These are phyloP conservation scores for Ptychochromis oligacanthus DNA, from an alignment of 2,113 vertebrate species.

Conservation along the genomic window DNA sequence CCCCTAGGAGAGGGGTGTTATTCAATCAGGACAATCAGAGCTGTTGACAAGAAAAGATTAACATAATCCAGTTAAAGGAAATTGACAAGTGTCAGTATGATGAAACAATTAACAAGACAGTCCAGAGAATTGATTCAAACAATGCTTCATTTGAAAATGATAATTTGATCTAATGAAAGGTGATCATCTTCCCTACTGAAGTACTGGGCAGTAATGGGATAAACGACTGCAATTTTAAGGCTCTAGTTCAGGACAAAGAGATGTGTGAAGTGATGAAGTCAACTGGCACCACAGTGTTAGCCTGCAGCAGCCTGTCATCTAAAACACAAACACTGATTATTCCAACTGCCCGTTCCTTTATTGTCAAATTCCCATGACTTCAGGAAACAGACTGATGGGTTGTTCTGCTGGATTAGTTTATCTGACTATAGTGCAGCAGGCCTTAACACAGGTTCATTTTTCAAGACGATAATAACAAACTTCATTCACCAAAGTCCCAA, in stretches of 20 bases:
- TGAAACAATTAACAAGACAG: slow-evolving; percentile 40
- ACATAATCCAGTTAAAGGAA: slow-evolving; percentile 11
- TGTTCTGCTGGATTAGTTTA: not conserved
- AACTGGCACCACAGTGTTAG: not conserved
- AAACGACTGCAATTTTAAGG: not conserved
- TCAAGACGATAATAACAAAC: not conserved
- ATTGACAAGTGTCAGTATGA: slow-evolving; percentile 38
- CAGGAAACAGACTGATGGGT: slow-evolving; percentile 8
- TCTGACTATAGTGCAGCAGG: not conserved
- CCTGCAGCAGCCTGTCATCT: slow-evolving; percentile 34
- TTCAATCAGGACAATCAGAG: slow-evolving; percentile 40
- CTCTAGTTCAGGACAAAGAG: not conserved
- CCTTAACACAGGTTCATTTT: not conserved
- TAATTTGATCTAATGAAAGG: slow-evolving; percentile 18
- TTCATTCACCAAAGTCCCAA: not conserved
- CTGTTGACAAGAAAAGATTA: slow-evolving; percentile 48
- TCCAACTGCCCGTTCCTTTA: slow-evolving; percentile 39
- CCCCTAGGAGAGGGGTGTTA: slow-evolving; percentile 32
- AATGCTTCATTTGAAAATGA: not conserved
- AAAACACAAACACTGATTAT: slow-evolving; percentile 34
- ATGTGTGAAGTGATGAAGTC: slow-evolving; percentile 10
- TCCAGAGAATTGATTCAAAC: slow-evolving; percentile 34
- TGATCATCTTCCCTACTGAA: not conserved
- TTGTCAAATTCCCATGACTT: slow-evolving; percentile 23
- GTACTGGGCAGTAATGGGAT: not conserved